Base-by-base conservation (phyloP, 2,888 invertebrate species). In the Athripsodes cinereus region DNA sequence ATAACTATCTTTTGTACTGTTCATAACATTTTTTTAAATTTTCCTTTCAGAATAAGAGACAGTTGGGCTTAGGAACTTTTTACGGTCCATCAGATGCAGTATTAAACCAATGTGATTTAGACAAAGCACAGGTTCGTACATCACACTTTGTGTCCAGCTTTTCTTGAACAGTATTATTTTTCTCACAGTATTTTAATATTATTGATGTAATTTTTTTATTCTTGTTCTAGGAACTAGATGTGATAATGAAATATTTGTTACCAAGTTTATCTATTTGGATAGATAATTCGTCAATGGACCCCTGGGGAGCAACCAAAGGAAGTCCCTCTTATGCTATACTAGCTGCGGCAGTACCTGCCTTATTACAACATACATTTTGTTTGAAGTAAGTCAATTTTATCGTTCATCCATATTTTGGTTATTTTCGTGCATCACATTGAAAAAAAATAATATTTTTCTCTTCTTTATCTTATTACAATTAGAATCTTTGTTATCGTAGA, bases 11-110 rank as follows among this genome's bases (percentile, higher is more conserved):
- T n/a, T n/a, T n/a, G n/a, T n/a, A n/a, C n/a, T n/a, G n/a, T n/a
- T n/a, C n/a, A n/a, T n/a, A n/a, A n/a, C n/a, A n/a, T n/a, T n/a
- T n/a, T 26, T 26, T 26, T 26, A 8, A 21, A 52, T 18, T 46
- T 50, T 21, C 34, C 63, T 81, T 81, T 64, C 88, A 95, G 69
- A 88, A 88, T 66, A 96, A 96, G 74, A 78, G 95, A 65, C 91
- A 88, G 35, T 89, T 94, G 34, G 96, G 96, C 1, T 78, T 96
- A 60, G 94, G 90, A 13, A 88, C 88, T 52, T 83, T 97, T 65
- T 96, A 91, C 74, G 96, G 96, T 1, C 92, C 94, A 0, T 82
- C 85, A 20, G 94, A 94, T 75, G 80, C 83, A 60, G 83, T 88
- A 65, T 78, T 93, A 2, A 84, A 88, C 66, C 87, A 90, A 70